Conservation (phyloP, 1,140 invertebrate species). For the Coboldia fuscipes region DNA sequence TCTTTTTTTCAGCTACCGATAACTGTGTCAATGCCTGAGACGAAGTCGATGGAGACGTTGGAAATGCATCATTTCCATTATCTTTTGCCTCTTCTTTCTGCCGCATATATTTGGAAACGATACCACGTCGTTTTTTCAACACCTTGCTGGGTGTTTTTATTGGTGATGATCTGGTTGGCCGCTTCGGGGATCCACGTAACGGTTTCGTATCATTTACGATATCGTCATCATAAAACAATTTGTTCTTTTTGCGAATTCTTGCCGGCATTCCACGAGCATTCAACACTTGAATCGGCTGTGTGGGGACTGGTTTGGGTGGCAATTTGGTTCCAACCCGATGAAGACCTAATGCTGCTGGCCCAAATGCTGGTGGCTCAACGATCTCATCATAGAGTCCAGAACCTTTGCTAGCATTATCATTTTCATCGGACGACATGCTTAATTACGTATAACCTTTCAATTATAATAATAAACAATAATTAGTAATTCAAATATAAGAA, state of each 20-base stretch:
- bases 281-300: slow-evolving; percentile 46
- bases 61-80: slow-evolving; percentile 12
- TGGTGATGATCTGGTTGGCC: slow-evolving; percentile 25
- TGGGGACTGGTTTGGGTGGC: slow-evolving; percentile 41
- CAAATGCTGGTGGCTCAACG: slow-evolving; percentile 39
- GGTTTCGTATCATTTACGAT: slow-evolving; percentile 59
- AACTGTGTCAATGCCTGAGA: background rate
- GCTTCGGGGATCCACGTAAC: slow-evolving; percentile 36
- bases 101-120: slow-evolving; percentile 17
- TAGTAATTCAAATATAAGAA: too few relatives aligned
- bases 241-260: slow-evolving; percentile 75
- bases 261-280: slow-evolving; percentile 75
- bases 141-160: slow-evolving; percentile 23
- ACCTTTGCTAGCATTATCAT: too few relatives aligned
- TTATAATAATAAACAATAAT: too few relatives aligned
- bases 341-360: slow-evolving; percentile 50
- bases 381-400: too few relatives aligned
- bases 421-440: too few relatives aligned
- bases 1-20: slow-evolving; percentile 7
- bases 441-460: too few relatives aligned
- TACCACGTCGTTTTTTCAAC: slow-evolving; percentile 23
- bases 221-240: slow-evolving; percentile 78
- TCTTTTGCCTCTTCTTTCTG: slow-evolving; percentile 17
- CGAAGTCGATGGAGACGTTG: background rate
- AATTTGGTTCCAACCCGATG: slow-evolving; percentile 53